Base-by-base conservation (phyloP, 2,888 invertebrate species). In the Phymatocera aterrima region DNA sequence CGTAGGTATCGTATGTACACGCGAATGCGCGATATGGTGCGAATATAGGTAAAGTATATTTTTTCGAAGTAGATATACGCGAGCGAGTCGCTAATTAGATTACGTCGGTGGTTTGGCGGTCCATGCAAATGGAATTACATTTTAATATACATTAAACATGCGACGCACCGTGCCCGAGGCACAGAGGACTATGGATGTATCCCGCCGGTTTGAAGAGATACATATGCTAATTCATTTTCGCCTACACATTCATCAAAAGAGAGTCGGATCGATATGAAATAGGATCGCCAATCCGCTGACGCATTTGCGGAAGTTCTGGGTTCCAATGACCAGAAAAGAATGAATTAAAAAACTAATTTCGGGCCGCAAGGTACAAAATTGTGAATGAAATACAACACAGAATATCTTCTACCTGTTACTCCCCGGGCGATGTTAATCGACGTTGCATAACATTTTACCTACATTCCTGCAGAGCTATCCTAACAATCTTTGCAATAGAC, bases 341-440 rank as follows among this genome's bases (percentile, higher is more conserved):
- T 68, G 40, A 68, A 68, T 68, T 68, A 68, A 68, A 68, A 68
- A 68, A 68, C 65, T 68, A 68, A 68, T 68, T 68, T 24, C 65
- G 24, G 24, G 40, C 65, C 24, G 43, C 65, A 68, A 68, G 43
- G 43, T 68, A 68, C 65, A 68, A 68, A 68, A 68, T 68, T 68
- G 65, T n/a, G 43, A 68, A 68, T 68, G 65, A 68, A 68, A 68
- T 68, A 68, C 43, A 68, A 40, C 40, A 68, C 24, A 68, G 65
- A 24, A 43, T 37, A 37, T 64, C 8, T 64, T 34, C 37, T 61
- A 18, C 18, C 21, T 10, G 5, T 6, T 21, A 24, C 48, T n/a
- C 64, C 37, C n/a, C 34, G 31, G 37, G 8, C 28, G 61, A 68
- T 43, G 24, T 43, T 68, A 68, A 46, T 68, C 68, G 46, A 68